Evolutionary conservation across 2,797 vertebrate species (phyloP).

Genomic region (Clarias platycephalus): DNA sequence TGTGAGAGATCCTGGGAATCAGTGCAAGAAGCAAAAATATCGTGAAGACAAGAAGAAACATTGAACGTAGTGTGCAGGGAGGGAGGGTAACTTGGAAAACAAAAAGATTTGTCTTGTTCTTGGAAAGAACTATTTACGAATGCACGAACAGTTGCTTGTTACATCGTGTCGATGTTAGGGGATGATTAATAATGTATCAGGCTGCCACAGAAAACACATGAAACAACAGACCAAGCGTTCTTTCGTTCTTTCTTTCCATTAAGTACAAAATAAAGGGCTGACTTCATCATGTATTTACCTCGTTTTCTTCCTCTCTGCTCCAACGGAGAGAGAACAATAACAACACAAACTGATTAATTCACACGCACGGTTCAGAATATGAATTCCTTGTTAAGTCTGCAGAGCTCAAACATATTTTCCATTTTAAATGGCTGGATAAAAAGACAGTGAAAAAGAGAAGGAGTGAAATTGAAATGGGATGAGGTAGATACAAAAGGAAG

Average conservation of each 20-base stretch:
- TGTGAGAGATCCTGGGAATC: background rate
- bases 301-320: conserved; percentile 48
- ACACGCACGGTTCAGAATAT: conserved; percentile 53
- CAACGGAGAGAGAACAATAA: conserved; percentile 52
- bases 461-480: conserved; percentile 36
- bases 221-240: conserved; percentile 64
- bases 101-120: conserved; percentile 15
- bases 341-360: conserved; percentile 60
- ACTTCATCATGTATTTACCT: conserved; percentile 68
- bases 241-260: conserved; percentile 56
- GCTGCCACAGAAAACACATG: conserved; percentile 64
- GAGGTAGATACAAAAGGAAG: conserved; percentile 30
- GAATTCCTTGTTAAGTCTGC: conserved; percentile 54
- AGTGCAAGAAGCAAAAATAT: background rate
- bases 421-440: conserved; percentile 53
- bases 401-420: conserved; percentile 55
- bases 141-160: conserved; percentile 63
- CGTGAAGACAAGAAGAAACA: conserved; percentile 8
- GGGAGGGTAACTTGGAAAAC: background rate
- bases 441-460: conserved; percentile 8
- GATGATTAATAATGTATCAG: conserved; percentile 78
- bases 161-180: conserved; percentile 68
- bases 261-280: conserved; percentile 65
- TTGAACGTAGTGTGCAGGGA: background rate
- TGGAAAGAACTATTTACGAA: conserved; percentile 51